Conservation (phyloP, 1,140 invertebrate species). For the Hyposmocoma kahamanoa region DNA sequence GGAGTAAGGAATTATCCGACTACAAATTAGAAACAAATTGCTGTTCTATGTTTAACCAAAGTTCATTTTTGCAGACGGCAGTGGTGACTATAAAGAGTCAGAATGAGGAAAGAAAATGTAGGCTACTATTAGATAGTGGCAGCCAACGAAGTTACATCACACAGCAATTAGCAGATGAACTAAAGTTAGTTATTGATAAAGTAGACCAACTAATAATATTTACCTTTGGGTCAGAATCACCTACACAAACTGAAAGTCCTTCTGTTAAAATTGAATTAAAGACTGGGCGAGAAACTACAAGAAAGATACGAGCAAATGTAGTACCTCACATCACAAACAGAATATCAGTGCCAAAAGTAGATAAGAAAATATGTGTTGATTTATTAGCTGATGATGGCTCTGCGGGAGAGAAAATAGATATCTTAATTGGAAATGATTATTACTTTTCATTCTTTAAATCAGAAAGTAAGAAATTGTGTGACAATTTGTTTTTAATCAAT, state of each 20-base stretch:
- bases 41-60: too few species aligned
- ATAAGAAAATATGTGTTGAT: background rate
- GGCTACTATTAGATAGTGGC: background rate
- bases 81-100: too few species aligned
- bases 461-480: background rate
- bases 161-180: background rate
- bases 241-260: background rate
- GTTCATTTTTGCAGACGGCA: background rate
- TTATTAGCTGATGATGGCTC: conserved; percentile 7
- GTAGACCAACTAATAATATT: background rate
- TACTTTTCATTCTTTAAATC: background rate
- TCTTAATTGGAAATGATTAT: conserved; percentile 11
- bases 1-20: background rate
- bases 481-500: conserved; percentile 2
- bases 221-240: background rate
- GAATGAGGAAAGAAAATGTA: background rate
- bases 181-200: background rate
- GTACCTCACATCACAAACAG: background rate
- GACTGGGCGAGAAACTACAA: background rate
- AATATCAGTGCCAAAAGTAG: background rate
- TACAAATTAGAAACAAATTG: too few species aligned
- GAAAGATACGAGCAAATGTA: background rate
- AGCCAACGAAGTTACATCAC: conserved; percentile 6
- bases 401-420: background rate
- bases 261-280: background rate